phyloP scores from a whole-genome alignment of 2,797 vertebrate species.

The Rhinatrema bivittatum region DNA sequence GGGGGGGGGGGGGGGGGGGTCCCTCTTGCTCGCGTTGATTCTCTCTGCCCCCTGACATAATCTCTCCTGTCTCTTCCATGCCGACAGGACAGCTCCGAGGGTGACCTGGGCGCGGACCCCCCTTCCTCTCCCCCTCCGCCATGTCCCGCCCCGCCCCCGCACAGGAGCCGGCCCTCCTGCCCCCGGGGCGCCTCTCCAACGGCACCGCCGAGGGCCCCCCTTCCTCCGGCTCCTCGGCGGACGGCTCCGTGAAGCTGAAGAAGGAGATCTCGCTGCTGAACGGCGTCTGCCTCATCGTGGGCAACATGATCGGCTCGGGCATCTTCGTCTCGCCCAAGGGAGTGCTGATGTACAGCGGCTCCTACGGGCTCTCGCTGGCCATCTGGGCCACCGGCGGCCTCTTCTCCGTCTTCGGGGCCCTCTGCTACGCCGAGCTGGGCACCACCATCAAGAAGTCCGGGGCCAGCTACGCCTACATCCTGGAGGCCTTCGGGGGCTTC shows the following conservation, averaged over 20 bases:
- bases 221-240: background rate
- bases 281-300: slow-evolving; percentile 84
- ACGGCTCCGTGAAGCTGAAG: slow-evolving; percentile 74
- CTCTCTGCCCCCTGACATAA: background rate
- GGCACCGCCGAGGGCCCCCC: background rate
- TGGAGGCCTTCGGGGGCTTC: slow-evolving; percentile 83
- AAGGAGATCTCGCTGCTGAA: slow-evolving; percentile 88
- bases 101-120: too few species aligned
- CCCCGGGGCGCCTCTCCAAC: too few species aligned
- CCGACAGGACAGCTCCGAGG: slow-evolving; percentile 33
- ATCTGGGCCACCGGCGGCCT: slow-evolving; percentile 81
- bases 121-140: slow-evolving; percentile 1
- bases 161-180: background rate
- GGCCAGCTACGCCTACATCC: slow-evolving; percentile 90
- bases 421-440: slow-evolving; percentile 87
- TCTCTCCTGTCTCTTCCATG: slow-evolving; percentile 5
- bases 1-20: background rate
- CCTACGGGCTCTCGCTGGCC: slow-evolving; percentile 79
- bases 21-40: background rate
- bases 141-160: slow-evolving; percentile 25
- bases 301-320: slow-evolving; percentile 92
- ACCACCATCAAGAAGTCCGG: slow-evolving; percentile 91
- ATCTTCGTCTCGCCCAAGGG: slow-evolving; percentile 91
- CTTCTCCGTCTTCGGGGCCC: slow-evolving; percentile 83
- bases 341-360: slow-evolving; percentile 80